Evolutionary conservation across 2,113 vertebrate species (phyloP).

Genomic region (Henicopernis longicauda): DNA sequence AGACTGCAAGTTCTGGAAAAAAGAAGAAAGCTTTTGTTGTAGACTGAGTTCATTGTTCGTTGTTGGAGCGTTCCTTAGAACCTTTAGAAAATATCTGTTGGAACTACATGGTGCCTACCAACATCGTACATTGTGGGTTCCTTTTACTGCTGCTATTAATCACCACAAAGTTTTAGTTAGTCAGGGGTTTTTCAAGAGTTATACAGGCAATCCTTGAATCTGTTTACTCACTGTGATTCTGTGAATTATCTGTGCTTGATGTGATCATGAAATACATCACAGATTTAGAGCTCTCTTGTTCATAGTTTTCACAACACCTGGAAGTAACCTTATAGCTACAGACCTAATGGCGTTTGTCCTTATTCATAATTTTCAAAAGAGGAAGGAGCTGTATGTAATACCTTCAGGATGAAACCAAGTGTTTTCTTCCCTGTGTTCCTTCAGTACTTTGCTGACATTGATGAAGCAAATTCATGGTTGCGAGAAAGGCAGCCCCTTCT

Average conservation of each 20-base stretch:
- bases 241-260: background rate
- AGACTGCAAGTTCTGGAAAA: background rate
- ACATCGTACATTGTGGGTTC: background rate
- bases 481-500: constrained; percentile 74
- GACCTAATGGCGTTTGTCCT: background rate
- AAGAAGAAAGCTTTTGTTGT: background rate
- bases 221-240: background rate
- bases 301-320: background rate
- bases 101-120: background rate
- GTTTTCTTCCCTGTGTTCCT: background rate
- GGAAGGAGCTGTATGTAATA: background rate
- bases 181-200: background rate
- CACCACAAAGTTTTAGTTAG: background rate
- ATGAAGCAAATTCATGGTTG: constrained; percentile 82
- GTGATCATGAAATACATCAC: background rate
- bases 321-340: background rate
- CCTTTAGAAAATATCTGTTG: background rate
- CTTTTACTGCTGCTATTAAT: background rate
- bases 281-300: background rate
- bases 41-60: background rate
- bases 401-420: background rate
- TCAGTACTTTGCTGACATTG: constrained; percentile 82
- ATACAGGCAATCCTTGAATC: background rate
- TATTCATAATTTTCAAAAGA: background rate
- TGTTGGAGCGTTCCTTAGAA: background rate